A percentile compares a stretch with the other conserved stretches of the same genome.
Conservation (phyloP, 2,888 invertebrate genomes). For the Sipunculus nudus region DNA sequence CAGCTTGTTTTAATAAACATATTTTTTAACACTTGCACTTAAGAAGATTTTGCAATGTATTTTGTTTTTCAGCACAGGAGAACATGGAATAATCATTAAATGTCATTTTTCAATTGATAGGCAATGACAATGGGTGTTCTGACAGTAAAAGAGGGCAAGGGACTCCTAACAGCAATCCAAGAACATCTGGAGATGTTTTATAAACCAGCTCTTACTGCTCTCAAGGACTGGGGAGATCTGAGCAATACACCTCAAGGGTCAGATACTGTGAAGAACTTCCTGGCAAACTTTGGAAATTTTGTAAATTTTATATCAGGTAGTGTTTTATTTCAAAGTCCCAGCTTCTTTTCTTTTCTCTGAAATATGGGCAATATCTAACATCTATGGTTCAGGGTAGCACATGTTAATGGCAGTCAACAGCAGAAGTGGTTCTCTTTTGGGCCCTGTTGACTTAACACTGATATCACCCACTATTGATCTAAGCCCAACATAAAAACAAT, state of each 20-base stretch:
- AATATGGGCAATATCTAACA: too few species aligned
- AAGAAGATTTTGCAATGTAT: too few species aligned
- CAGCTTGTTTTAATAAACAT: too few species aligned
- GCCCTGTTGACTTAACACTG: too few species aligned
- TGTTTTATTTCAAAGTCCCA: conserved; percentile 18
- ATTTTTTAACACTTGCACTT: too few species aligned
- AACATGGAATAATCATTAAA: neutral
- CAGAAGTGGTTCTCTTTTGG: too few species aligned
- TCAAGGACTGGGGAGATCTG: conserved; percentile 50
- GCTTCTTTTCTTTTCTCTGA: neutral
- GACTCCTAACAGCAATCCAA: conserved; percentile 48
- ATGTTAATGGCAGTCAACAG: too few species aligned
- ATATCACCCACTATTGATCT: too few species aligned
- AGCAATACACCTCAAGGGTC: conserved; percentile 46
- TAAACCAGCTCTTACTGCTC: conserved; percentile 40
- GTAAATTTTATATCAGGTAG: conserved; percentile 49
- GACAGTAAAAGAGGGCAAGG: conserved; percentile 34
- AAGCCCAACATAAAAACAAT: too few species aligned
- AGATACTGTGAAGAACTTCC: conserved; percentile 47
- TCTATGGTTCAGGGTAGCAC: too few species aligned
- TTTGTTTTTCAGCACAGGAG: too few species aligned
- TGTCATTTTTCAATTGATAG: conserved; percentile 34
- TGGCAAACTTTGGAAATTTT: conserved; percentile 51
- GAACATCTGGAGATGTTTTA: conserved; percentile 39
- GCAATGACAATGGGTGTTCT: conserved; percentile 47